Base-by-base conservation (phyloP, 2,113 vertebrate species). In the Phrynosoma blainvillii region DNA sequence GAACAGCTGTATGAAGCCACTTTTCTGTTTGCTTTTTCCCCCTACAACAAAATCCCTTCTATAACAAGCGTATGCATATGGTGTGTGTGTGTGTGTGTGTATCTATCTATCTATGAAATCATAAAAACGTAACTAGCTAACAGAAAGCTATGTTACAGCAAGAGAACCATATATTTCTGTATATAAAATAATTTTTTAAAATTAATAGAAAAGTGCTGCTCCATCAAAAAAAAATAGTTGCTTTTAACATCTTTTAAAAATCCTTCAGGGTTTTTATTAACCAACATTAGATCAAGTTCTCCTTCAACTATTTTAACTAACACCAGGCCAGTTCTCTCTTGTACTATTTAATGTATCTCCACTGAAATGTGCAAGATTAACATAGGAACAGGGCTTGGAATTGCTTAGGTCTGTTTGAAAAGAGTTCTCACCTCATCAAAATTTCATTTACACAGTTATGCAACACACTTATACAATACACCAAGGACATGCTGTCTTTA, bases 361-460 rank as follows among this genome's bases (percentile, higher is more conserved):
- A 82, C 14, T 47, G 54, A 87, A 87, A 74, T 47, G 18, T 10
- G 6, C 14, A 65, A 87, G 18, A 77, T 78, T 79, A 70, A 70
- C 54, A 75, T 10, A 62, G 20, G 42, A 87, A 42, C 9, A 62
- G 16, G 32, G 40, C 62, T 11, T 75, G 70, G 32, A 70, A 65
- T 25, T 23, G 20, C 52, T 79, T 66, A 16, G 1, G 70, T 47
- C 25, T 74, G 27, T 18, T 27, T 47, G 36, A 73, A 79, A 87
- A 32, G 18, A 87, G 52, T 42, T 30, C 30, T 68, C 68, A 74
- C n/a, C 52, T 52, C 52, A 73, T 71, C 30, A 75, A 82, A 75
- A 75, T 75, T 42, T 75, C 27, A 82, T 42, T 87, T 82, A 62
- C 70, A 80, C n/a, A 47, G 56, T 76, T 82, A 87, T 32, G 21